A percentile compares a stretch with the other conserved stretches of the same genome.
These are phyloP conservation scores for Rhodinocichla rosea DNA, from an alignment of 2,113 vertebrate species.

Conservation along the genomic window DNA sequence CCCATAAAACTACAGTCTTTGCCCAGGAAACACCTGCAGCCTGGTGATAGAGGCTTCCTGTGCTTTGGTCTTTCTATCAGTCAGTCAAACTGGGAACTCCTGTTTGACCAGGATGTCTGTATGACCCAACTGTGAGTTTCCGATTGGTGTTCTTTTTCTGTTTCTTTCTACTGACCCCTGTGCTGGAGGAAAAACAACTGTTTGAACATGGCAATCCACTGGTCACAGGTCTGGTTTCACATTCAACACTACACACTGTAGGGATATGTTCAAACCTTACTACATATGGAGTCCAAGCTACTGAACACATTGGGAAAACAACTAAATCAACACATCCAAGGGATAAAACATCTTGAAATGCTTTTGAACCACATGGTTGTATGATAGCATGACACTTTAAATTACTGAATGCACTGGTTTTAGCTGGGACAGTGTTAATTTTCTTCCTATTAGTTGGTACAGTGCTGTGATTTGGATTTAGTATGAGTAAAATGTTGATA, in stretches of 20 bases:
- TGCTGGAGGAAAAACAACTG: not conserved
- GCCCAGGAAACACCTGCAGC: constrained; percentile 28
- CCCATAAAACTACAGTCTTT: not conserved
- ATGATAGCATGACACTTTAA: not conserved
- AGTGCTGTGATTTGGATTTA: not conserved
- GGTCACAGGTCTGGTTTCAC: not conserved
- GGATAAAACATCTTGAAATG: not conserved
- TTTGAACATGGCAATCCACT: not conserved
- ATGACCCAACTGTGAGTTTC: not conserved
- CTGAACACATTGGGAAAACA: fast-evolving
- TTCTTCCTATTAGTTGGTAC: not conserved
- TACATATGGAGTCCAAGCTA: not conserved
- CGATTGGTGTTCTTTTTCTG: not conserved
- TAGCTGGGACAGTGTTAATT: not conserved
- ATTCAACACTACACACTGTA: not conserved
- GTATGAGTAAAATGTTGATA: not conserved
- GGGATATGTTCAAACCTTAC: not conserved
- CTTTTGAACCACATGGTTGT: not conserved
- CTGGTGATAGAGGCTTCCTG: not conserved
- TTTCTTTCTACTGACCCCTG: not conserved
- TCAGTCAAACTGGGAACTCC: not conserved
- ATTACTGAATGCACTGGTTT: not conserved
- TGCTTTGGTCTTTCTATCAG: not conserved
- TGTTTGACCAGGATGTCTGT: not conserved
- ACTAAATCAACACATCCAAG: not conserved